Evolutionary conservation across 2,113 vertebrate genomes (phyloP), one percentile per base, ranked within the genome.

Genomic region (Pangasianodon gigas): DNA sequence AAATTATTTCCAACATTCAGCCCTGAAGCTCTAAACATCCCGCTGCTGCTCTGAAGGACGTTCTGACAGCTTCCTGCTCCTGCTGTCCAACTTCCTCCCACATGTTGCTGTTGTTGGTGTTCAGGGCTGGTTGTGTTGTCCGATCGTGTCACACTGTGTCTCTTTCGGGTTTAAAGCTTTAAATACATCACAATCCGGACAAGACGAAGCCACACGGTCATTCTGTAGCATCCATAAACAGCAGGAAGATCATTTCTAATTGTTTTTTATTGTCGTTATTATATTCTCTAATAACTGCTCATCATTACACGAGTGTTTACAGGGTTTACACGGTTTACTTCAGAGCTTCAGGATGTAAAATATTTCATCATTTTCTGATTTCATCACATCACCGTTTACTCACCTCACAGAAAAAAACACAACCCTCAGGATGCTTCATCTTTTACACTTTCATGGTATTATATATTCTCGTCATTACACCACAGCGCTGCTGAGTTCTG

Each of bases 41-140:
- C 44, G 24, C 62, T 84, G 87, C 80, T 69, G 79, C 80, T 58
- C 79, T 84, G 65, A 84, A 84, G 65, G 88, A 71, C 81, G 75
- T 54, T 60, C 62, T 89, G 88, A 89, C 88, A 84, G 80, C 60
- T 88, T 88, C 88, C 88, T 85, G 52, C 82, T 85, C 41, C 82
- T 62, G 52, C 32, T 46, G 54, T 62, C 67, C 82, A 89, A 84
- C 82, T 51, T 77, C 88, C 54, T 77, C 88, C 82, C 82, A 75
- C 88, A 77, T 86, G 84, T 32, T 69, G 84, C 62, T 86, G 46
- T n/a, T 51, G 60, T 11, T 69, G 84, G 60, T 69, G 14, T 69
- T 86, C 58, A 51, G 84, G 84, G 84, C 52, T 48, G 60, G 29
- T 29, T n/a, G 60, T 41, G 37, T 44, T 65, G 44, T 65, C 41